Conservation (phyloP, 1,140 invertebrate genomes). For the Artemia franciscana region DNA sequence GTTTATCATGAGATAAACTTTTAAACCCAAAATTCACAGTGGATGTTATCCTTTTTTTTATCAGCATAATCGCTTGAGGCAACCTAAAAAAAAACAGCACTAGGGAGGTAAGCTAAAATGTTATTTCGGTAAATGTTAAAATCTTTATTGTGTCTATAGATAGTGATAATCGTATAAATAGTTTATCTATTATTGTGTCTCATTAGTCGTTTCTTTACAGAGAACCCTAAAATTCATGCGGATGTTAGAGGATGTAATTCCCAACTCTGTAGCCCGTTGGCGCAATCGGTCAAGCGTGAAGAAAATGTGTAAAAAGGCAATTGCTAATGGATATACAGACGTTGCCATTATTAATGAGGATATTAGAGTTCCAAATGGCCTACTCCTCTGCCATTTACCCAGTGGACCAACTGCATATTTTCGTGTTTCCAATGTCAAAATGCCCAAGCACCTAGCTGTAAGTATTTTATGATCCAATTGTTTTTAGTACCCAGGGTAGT, state of each 20-base stretch:
- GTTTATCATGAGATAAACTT: too few relatives aligned
- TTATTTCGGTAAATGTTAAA: too few relatives aligned
- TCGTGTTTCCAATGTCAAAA: slow-evolving; percentile 46
- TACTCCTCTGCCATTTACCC: slow-evolving; percentile 78
- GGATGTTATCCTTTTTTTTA: too few relatives aligned
- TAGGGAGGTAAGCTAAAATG: too few relatives aligned
- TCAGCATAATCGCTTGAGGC: too few relatives aligned
- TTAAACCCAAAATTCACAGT: too few relatives aligned
- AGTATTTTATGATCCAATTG: too few relatives aligned
- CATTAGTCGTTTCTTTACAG: slow-evolving; percentile 24
- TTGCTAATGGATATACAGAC: slow-evolving; percentile 56
- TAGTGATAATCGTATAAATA: background rate
- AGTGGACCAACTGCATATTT: slow-evolving; percentile 85
- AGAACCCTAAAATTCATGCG: slow-evolving; percentile 79
- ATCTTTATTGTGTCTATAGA: slow-evolving; percentile 9
- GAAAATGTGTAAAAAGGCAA: slow-evolving; percentile 63
- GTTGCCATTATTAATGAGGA: slow-evolving; percentile 84
- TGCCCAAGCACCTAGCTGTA: slow-evolving; percentile 43
- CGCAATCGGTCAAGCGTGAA: slow-evolving; percentile 70
- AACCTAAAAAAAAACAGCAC: too few relatives aligned
- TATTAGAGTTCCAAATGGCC: slow-evolving; percentile 64
- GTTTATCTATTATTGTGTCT: too few relatives aligned
- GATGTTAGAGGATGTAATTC: slow-evolving; percentile 70
- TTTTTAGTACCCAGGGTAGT: too few relatives aligned
- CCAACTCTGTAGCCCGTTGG: slow-evolving; percentile 56